Conservation (phyloP, 2,888 invertebrate genomes). For the Scaptomyza flava region DNA sequence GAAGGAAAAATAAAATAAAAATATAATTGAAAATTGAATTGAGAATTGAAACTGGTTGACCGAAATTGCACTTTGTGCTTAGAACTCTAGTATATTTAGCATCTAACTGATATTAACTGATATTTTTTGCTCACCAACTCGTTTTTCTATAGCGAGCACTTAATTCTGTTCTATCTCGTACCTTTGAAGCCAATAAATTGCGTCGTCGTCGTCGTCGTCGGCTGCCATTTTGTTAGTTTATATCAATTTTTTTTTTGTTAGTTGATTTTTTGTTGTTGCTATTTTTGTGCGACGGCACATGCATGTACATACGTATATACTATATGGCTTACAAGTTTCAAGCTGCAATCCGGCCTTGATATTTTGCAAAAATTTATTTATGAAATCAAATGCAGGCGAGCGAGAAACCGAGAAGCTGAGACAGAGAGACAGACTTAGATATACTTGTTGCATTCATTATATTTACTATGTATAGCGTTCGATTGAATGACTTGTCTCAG, state of each 20-base stretch:
- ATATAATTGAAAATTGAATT: conserved; percentile 17
- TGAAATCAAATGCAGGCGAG: conserved; percentile 76
- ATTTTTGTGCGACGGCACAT: conserved; percentile 43
- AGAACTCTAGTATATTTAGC: conserved; percentile 31
- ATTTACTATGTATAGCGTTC: conserved; percentile 60
- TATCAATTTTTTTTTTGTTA: conserved; percentile 35
- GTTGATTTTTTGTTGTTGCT: conserved; percentile 28
- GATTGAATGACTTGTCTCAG: conserved; percentile 65
- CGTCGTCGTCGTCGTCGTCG: conserved; percentile 54
- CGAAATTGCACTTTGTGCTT: conserved; percentile 77
- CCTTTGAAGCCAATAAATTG: conserved; percentile 79
- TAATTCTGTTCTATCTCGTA: conserved; percentile 63
- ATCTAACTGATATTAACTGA: conserved; percentile 60
- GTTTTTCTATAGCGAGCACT: conserved; percentile 58
- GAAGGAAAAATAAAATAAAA: neutral
- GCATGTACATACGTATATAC: conserved; percentile 36
- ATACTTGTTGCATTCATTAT: conserved; percentile 76
- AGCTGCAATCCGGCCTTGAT: conserved; percentile 76
- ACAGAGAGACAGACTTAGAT: conserved; percentile 25
- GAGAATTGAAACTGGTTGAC: conserved; percentile 64
- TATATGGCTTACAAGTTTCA: conserved; percentile 73
- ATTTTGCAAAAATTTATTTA: conserved; percentile 79
- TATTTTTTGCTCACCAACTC: conserved; percentile 60
- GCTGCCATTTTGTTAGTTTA: conserved; percentile 47
- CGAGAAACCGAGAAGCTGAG: conserved; percentile 43